A percentile compares a stretch with the other conserved stretches of the same genome.
Evolutionary conservation across 1,140 invertebrate genomes (phyloP).

Genomic region (Reticulitermes speratus): DNA sequence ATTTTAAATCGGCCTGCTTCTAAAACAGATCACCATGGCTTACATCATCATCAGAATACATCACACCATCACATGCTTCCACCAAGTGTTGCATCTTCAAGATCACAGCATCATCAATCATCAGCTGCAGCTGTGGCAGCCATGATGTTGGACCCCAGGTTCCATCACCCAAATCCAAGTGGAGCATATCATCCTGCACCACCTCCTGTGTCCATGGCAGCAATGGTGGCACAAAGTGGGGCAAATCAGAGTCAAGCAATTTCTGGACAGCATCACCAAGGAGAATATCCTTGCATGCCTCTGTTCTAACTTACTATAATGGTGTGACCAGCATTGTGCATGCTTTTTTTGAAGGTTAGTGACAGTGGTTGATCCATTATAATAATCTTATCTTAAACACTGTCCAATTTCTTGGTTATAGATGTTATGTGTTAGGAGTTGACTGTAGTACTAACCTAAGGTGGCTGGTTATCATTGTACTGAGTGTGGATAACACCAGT

Average conservation of each 20-base stretch:
- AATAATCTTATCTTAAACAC: too few species aligned
- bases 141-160: slow-evolving; percentile 32
- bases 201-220: slow-evolving; percentile 35
- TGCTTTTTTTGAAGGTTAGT: background rate
- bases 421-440: too few species aligned
- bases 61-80: slow-evolving; percentile 23
- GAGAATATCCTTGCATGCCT: slow-evolving; percentile 32
- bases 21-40: slow-evolving; percentile 18
- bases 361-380: too few species aligned
- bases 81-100: background rate
- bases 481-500: too few species aligned
- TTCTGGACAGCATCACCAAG: slow-evolving; percentile 25
- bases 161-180: slow-evolving; percentile 29
- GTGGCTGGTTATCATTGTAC: too few species aligned
- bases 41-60: slow-evolving; percentile 24
- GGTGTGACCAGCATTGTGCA: background rate
- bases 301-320: background rate
- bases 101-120: slow-evolving; percentile 21
- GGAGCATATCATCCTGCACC: slow-evolving; percentile 32
- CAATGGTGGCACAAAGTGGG: slow-evolving; percentile 35
- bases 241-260: slow-evolving; percentile 34
- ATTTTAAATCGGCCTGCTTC: background rate
- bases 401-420: too few species aligned
- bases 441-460: too few species aligned
- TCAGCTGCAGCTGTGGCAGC: slow-evolving; percentile 27